Evolutionary conservation across 2,113 vertebrate species (phyloP).

Genomic region (Rhombomys opimus): DNA sequence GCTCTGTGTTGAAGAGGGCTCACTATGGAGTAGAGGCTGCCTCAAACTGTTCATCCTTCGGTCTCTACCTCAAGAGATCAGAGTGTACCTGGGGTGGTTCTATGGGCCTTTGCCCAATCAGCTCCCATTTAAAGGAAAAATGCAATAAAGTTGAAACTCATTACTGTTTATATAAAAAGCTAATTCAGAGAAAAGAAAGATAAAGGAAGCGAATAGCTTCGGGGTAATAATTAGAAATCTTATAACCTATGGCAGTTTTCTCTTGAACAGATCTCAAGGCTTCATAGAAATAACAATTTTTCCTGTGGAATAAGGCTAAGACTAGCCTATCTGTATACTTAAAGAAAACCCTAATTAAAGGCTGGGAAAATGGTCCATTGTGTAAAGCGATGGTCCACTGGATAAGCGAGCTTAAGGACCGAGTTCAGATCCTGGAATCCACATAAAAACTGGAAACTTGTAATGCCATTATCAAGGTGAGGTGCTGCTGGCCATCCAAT

Average conservation of each 20-base stretch:
- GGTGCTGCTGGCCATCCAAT: neutral
- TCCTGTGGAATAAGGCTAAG: slow-evolving; percentile 32
- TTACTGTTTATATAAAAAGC: slow-evolving; percentile 44
- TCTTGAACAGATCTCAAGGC: slow-evolving; percentile 43
- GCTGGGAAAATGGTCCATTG: too few relatives aligned
- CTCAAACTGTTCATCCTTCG: neutral
- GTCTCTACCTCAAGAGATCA: slow-evolving; percentile 4
- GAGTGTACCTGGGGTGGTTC: slow-evolving; percentile 25
- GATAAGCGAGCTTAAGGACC: neutral
- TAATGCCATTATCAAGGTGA: neutral
- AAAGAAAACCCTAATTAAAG: neutral
- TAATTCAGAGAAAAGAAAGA: slow-evolving; percentile 42
- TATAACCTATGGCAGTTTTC: slow-evolving; percentile 25
- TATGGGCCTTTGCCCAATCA: neutral
- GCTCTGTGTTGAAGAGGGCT: neutral
- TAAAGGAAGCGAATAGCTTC: slow-evolving; percentile 45
- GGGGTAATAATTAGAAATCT: slow-evolving; percentile 47
- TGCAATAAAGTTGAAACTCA: neutral
- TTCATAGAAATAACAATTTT: slow-evolving; percentile 39
- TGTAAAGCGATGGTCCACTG: neutral
- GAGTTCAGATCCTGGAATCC: neutral
- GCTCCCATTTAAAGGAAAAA: neutral
- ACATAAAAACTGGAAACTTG: neutral
- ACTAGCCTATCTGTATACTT: neutral
- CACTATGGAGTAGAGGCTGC: neutral